Evolutionary conservation across 2,113 vertebrate species (phyloP), one percentile per base, ranked within the genome.

Genomic region (Regulus satrapa): DNA sequence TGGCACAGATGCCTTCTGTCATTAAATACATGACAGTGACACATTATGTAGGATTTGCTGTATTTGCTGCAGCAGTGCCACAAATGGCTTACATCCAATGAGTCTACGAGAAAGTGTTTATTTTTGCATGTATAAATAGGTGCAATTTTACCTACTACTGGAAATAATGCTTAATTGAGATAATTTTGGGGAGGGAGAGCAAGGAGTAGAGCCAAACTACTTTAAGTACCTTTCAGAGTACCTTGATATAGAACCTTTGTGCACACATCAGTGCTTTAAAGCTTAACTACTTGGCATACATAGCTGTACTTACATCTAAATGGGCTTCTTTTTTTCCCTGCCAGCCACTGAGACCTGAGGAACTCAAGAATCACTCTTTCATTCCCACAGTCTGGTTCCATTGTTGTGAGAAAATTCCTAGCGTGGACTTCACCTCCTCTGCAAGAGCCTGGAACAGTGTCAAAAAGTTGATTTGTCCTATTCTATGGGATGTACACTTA

Each of bases 391-490:
- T 41, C 54, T 61, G 25, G 4, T 52, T 71, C 43, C 24, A 0
- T 20, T 64, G 10, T 52, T 87, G 12, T 78, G n/a, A 82, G 58
- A 79, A 88, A 75, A 49, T 14, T 66, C 14, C 31, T 78, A 52
- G n/a, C 0, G 1, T 34, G 40, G 41, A 21, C 46, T 73, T 0
- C 0, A 18, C 4, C 2, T 90, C 59, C 74, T n/a, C 43, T 88
- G 26, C 18, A 49, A 52, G 18, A 80, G 38, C 28, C 32, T 82
- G 11, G 8, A 17, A 6, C 0, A 1, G 46, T 52, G n/a, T 52
- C 34, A 59, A 58, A 58, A 62, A 41, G 31, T 29, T 58, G 28
- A 36, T 62, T 79, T 88, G n/a, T 29, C 49, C 26, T 74, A 2
- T 21, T 19, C 55, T 38, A 6, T 52, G 55, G 16, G 31, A 52